Conservation (phyloP, 2,888 invertebrate species). For the Gryllus longicercus region DNA sequence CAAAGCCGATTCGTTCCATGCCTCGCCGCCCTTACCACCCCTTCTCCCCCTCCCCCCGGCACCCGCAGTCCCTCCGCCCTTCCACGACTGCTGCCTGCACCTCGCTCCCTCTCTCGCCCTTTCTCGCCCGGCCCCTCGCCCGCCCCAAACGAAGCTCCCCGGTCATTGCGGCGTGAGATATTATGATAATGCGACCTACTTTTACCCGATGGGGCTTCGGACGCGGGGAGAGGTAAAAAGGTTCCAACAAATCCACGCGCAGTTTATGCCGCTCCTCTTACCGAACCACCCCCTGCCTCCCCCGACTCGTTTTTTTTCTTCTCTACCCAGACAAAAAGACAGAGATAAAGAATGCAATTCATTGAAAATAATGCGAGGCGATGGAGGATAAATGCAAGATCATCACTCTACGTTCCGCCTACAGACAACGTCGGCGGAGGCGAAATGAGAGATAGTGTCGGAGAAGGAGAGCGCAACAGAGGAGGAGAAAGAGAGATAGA, state of each 20-base stretch:
- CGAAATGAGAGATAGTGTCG: background rate
- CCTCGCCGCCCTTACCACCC: background rate
- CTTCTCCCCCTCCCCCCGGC: no score
- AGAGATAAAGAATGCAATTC: constrained; percentile 20
- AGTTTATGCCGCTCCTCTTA: background rate
- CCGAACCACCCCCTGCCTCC: background rate
- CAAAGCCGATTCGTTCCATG: constrained; percentile 29
- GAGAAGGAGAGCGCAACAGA: background rate
- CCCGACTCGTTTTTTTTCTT: background rate
- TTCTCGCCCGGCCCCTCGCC: background rate
- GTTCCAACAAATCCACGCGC: background rate
- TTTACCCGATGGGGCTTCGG: constrained; percentile 24
- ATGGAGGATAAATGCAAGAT: constrained; percentile 22
- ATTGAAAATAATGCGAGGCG: constrained; percentile 22
- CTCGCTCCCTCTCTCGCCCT: background rate
- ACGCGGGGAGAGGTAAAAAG: background rate
- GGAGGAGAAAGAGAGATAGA: background rate
- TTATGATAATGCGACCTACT: constrained; percentile 37
- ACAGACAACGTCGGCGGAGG: background rate
- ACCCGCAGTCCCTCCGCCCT: background rate
- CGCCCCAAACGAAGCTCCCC: background rate
- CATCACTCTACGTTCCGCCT: background rate
- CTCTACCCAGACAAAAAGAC: background rate
- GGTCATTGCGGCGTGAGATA: constrained; percentile 26
- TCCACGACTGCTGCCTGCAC: background rate